Evolutionary conservation across 2,113 vertebrate genomes (phyloP), one percentile per base, ranked within the genome.

Genomic region (Ceratotherium simum): DNA sequence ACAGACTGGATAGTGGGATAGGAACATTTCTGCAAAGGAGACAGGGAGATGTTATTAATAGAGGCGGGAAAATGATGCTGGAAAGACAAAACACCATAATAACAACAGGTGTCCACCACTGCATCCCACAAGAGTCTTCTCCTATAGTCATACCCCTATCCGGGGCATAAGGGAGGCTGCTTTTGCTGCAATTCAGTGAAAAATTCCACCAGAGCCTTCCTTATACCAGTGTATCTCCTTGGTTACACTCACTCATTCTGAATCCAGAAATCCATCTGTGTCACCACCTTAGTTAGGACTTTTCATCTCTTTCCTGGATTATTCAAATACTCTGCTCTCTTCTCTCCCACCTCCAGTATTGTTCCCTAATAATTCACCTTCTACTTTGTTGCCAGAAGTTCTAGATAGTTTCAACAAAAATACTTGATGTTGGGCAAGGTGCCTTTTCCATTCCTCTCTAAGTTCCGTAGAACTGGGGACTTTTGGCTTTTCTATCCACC

Each of bases 381-480:
- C 62, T 39, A 10, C 20, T 70, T 36, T 42, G 92, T 56, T 58
- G 42, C 48, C 69, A 48, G 60, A 58, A 56, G 29, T 83, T 91
- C 69, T 58, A 31, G 79, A n/a, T 2, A 2, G 18, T 87, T 83
- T 90, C 39, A 80, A 80, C 75, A 79, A 85, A 83, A 93, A 79
- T 36, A 60, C 46, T 60, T 20, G 31, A 36, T 21, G 25, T 11
- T 60, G 16, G 54, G 18, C 46, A 65, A 46, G 39, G 31, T 17
- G 89, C 20, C 51, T 80, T 85, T 31, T 18, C 62, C 29, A 48
- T 86, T 82, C 58, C 69, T 90, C 33, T 60, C 25, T 12, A 20
- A 48, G 65, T 29, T 29, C 33, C 27, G 1, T 1, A 56, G 88
- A 58, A 36, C 31, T 31, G 60, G 42, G 36, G 62, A 78, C 31